Conservation (phyloP, 1,140 invertebrate genomes). For the Gryon sp. region DNA sequence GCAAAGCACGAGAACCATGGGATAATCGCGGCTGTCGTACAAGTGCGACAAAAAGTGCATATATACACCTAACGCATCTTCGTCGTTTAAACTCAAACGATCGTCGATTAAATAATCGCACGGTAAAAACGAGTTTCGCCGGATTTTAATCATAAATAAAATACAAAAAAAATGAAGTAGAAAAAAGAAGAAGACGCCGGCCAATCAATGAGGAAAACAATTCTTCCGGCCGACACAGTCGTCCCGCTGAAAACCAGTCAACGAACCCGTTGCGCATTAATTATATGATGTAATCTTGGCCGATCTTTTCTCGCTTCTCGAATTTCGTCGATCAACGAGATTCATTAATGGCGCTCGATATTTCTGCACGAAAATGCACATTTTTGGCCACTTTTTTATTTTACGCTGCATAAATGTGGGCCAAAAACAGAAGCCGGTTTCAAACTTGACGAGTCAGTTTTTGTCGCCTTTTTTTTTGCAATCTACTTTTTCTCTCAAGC, state of each 20-base stretch:
- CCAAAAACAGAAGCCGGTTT: neutral
- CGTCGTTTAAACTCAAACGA: constrained; percentile 28
- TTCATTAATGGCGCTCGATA: constrained; percentile 29
- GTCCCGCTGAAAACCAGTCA: constrained; percentile 55
- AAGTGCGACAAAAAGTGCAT: constrained; percentile 17
- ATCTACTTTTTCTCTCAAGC: no score
- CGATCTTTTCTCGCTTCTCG: constrained; percentile 20
- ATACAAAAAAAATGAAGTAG: no score
- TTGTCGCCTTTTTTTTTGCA: no score
- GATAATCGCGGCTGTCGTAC: constrained; percentile 36
- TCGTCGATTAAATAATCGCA: constrained; percentile 32
- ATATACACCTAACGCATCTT: constrained; percentile 31
- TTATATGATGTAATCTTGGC: constrained; percentile 64
- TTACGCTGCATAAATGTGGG: neutral
- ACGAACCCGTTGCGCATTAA: constrained; percentile 66
- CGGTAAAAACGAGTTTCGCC: constrained; percentile 33
- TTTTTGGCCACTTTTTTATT: no score
- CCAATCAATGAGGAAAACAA: constrained; percentile 49
- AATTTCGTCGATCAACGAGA: constrained; percentile 38
- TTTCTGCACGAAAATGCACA: no score
- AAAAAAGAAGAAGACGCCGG: no score
- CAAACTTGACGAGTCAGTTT: no score
- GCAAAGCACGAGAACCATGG: constrained; percentile 12
- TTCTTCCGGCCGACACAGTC: constrained; percentile 41
- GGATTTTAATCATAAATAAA: constrained; percentile 49